Percentiles rank a stretch among this genome's conserved stretches.
These are phyloP conservation scores for Mamestra configurata DNA, from an alignment of 1,140 invertebrate genomes.

Conservation along the genomic window DNA sequence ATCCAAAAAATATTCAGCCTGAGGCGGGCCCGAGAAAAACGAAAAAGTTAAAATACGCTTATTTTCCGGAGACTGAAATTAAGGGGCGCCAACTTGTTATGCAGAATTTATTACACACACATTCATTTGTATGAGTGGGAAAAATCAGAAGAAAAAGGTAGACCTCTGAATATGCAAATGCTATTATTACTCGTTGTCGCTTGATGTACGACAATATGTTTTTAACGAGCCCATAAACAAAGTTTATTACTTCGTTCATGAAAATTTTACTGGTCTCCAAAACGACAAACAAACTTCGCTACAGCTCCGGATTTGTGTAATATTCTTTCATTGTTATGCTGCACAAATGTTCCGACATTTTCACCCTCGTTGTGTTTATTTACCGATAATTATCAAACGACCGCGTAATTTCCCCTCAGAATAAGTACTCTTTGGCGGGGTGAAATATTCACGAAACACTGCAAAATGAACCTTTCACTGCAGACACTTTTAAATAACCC, in stretches of 20 bases:
- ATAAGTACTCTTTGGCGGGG: neutral
- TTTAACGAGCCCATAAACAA: constrained; percentile 66
- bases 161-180: constrained; percentile 51
- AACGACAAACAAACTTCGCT: constrained; percentile 58
- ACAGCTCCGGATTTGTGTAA: constrained; percentile 54
- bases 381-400: constrained; percentile 37
- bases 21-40: neutral
- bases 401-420: constrained; percentile 29
- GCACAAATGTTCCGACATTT: constrained; percentile 48
- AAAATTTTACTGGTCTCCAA: constrained; percentile 64
- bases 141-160: constrained; percentile 36
- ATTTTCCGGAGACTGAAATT: neutral
- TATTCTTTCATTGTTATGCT: constrained; percentile 55
- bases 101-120: constrained; percentile 19
- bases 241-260: constrained; percentile 61
- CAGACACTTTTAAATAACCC: neutral
- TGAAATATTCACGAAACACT: neutral
- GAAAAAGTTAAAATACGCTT: neutral
- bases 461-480: neutral
- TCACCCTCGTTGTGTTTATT: constrained; percentile 40
- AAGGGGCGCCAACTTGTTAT: constrained; percentile 14
- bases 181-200: constrained; percentile 56
- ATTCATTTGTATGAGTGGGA: neutral
- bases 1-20: neutral
- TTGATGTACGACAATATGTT: constrained; percentile 57